phyloP scores from a whole-genome alignment of 1,140 invertebrate genomes.

The Polyergus mexicanus region DNA sequence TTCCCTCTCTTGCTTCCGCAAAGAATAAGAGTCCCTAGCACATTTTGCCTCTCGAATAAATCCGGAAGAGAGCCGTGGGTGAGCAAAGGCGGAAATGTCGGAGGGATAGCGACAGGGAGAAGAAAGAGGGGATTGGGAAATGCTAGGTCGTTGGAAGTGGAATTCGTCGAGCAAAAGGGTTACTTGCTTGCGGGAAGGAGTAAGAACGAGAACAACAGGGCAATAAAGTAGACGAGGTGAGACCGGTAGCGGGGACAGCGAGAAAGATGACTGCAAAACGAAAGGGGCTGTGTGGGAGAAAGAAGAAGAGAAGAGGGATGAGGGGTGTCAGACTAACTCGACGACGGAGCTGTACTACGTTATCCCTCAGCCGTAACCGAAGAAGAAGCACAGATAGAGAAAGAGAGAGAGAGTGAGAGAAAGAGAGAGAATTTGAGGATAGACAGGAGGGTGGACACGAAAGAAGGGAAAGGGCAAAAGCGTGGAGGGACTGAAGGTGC shows the following conservation, averaged over 20 bases:
- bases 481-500: constrained; percentile 51
- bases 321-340: constrained; percentile 73
- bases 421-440: constrained; percentile 65
- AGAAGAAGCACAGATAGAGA: constrained; percentile 69
- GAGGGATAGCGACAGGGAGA: not conserved
- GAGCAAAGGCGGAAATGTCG: constrained; percentile 47
- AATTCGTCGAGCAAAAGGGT: constrained; percentile 44
- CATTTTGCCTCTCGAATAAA: constrained; percentile 68
- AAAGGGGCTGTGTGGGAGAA: constrained; percentile 6
- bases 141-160: constrained; percentile 41
- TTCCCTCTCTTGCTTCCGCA: constrained; percentile 32
- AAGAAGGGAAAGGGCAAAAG: constrained; percentile 50
- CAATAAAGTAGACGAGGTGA: constrained; percentile 44
- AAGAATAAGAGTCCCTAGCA: constrained; percentile 59
- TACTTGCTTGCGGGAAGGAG: constrained; percentile 58
- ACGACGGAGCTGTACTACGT: constrained; percentile 77
- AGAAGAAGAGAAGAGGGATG: not conserved
- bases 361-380: constrained; percentile 80
- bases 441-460: constrained; percentile 6
- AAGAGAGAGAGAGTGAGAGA: constrained; percentile 30
- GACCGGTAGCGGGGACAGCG: not conserved
- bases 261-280: constrained; percentile 23
- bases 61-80: constrained; percentile 50
- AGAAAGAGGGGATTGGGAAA: not conserved
- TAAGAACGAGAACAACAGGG: constrained; percentile 36